Conservation (phyloP, 2,797 vertebrate genomes). For the Sitta carolinensis region DNA sequence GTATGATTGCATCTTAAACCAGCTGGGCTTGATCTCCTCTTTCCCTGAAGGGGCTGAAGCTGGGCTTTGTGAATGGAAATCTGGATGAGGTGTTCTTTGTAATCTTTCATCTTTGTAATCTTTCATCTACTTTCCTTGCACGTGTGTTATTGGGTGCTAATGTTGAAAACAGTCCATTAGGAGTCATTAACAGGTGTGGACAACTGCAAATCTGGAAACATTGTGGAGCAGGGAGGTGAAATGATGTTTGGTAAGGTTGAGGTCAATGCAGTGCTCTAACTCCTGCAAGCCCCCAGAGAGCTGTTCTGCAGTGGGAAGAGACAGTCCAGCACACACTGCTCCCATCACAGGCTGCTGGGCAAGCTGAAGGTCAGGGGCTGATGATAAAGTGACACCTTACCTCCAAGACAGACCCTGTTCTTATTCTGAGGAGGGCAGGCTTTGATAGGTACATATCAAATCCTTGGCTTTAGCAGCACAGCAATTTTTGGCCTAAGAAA, state of each 20-base stretch:
- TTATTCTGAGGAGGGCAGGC: background rate
- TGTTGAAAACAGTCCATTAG: fast-evolving
- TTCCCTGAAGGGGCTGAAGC: background rate
- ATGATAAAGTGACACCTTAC: background rate
- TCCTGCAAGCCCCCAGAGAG: background rate
- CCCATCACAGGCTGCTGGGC: background rate
- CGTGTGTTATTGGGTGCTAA: background rate
- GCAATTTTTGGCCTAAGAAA: background rate
- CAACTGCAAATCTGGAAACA: background rate
- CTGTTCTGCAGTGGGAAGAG: background rate
- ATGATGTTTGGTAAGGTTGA: background rate
- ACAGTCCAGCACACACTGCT: background rate
- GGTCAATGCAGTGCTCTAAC: background rate
- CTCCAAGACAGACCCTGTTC: background rate
- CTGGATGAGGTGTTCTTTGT: background rate
- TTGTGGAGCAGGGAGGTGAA: background rate
- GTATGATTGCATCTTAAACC: background rate
- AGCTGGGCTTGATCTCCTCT: background rate
- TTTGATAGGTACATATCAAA: background rate
- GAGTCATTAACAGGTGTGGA: background rate
- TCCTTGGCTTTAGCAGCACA: background rate
- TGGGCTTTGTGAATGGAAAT: background rate
- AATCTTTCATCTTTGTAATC: background rate
- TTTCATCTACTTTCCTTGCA: background rate
- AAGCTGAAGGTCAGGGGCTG: background rate